These are phyloP conservation scores for Phylloscopus whistleri DNA, from an alignment of 2,113 vertebrate species.

Conservation along the genomic window DNA sequence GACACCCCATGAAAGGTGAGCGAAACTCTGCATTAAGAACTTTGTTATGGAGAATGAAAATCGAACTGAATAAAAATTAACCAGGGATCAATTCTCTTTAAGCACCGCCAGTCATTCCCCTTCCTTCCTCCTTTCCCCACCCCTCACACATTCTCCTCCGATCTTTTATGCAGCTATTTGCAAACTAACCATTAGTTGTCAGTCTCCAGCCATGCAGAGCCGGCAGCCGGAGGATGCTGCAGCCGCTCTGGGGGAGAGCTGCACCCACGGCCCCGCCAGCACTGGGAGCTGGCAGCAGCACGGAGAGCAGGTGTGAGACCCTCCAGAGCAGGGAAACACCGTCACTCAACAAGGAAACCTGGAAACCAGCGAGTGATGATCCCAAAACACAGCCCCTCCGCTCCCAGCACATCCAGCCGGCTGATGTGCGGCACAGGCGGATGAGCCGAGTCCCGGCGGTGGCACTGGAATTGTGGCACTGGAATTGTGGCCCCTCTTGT, in stretches of 20 bases:
- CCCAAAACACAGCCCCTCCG: background rate
- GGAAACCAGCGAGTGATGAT: accelerated
- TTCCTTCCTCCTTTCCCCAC: background rate
- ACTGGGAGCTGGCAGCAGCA: accelerated
- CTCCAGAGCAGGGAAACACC: background rate
- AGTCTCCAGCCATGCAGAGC: constrained; percentile 47
- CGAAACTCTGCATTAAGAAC: accelerated
- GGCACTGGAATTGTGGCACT: background rate
- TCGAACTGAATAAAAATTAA: background rate
- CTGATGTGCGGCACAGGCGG: accelerated
- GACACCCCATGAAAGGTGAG: background rate
- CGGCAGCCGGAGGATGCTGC: background rate
- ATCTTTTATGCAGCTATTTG: constrained; percentile 59
- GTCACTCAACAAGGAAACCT: background rate
- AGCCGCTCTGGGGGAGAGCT: accelerated
- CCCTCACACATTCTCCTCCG: background rate
- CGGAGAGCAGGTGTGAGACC: background rate
- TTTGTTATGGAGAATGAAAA: background rate
- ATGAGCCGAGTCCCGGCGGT: background rate
- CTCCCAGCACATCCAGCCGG: accelerated
- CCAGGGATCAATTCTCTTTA: background rate
- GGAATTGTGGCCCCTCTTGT: background rate
- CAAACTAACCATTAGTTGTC: constrained; percentile 63
- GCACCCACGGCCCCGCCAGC: background rate
- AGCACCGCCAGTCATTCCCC: background rate